Base-by-base conservation (phyloP, 2,888 invertebrate species). In the Agrochola litura region DNA sequence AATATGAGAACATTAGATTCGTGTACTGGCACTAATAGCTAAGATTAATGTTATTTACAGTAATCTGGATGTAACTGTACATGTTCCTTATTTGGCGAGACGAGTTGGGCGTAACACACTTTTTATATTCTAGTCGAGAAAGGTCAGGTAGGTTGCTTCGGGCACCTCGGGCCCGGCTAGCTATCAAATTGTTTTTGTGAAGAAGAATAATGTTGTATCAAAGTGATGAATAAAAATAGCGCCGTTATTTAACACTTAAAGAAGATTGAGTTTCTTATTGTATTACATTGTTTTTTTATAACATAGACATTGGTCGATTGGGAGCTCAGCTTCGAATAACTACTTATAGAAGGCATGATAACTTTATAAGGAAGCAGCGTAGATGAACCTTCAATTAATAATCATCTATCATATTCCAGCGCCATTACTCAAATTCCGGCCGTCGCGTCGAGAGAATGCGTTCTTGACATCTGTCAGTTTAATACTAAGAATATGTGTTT, bases 51-150 rank as follows among this genome's bases (percentile, higher is more conserved):
- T 77, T 84, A 74, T 83, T 79, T 82, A 85, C 83, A 76, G 83
- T 84, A 81, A 87, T 79, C 84, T 79, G 83, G 80, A 85, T 82
- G 68, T 89, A 90, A 86, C 88, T 83, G 88, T 89, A 70, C 54
- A 71, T 61, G 64, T 66, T 85, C 89, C 90, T 86, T 88, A 85
- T 90, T 89, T 81, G 90, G 90, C 49, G 69, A 89, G 85, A 80
- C 83, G 81, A 85, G 84, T 86, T 88, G 76, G 85, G 77, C 73
- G 77, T 83, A 86, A 84, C 86, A 86, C 73, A 88, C 67, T 87
- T 88, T 88, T 88, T 89, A 77, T 83, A 72, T 79, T 85, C 69
- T 79, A 79, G 78, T 60, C 77, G 84, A 66, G 73, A 87, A 82
- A 86, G 89, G 86, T 89, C 84, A 84, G 74, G 63, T 61, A 41